A percentile compares a stretch with the other conserved stretches of the same genome.
These are phyloP conservation scores for Pyxicephalus adspersus DNA, from an alignment of 2,113 vertebrate genomes.

Conservation along the genomic window DNA sequence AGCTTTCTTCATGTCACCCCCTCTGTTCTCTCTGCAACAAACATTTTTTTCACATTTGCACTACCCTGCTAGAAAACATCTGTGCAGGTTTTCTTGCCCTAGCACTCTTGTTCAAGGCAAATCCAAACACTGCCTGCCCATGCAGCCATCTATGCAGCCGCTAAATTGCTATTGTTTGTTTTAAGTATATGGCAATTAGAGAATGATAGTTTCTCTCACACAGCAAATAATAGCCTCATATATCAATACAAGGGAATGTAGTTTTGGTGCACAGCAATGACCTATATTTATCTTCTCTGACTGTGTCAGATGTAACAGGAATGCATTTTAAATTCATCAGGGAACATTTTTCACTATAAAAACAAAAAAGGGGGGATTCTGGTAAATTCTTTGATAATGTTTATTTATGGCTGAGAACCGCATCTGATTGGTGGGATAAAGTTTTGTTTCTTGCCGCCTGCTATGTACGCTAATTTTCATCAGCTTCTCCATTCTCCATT, in stretches of 20 bases:
- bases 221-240: constrained; percentile 41
- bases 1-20: constrained; percentile 21
- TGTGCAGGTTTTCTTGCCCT: constrained; percentile 17
- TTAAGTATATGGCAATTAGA: constrained; percentile 41
- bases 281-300: constrained; percentile 38
- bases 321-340: constrained; percentile 12
- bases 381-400: neutral
- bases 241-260: constrained; percentile 21
- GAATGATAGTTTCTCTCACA: constrained; percentile 30
- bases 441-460: constrained; percentile 13
- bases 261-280: constrained; percentile 20
- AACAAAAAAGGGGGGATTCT: neutral
- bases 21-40: neutral
- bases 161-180: constrained; percentile 37
- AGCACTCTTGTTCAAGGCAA: constrained; percentile 15
- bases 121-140: constrained; percentile 9
- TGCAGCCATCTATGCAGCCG: constrained; percentile 25
- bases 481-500: constrained; percentile 23
- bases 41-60: constrained; percentile 17
- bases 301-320: constrained; percentile 23
- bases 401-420: neutral
- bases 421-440: constrained; percentile 1
- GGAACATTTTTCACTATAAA: constrained; percentile 33
- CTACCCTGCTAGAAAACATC: constrained; percentile 28
- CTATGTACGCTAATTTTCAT: constrained; percentile 17